These are phyloP conservation scores for Lepus timidus DNA, from an alignment of 2,113 vertebrate genomes.

Conservation along the genomic window DNA sequence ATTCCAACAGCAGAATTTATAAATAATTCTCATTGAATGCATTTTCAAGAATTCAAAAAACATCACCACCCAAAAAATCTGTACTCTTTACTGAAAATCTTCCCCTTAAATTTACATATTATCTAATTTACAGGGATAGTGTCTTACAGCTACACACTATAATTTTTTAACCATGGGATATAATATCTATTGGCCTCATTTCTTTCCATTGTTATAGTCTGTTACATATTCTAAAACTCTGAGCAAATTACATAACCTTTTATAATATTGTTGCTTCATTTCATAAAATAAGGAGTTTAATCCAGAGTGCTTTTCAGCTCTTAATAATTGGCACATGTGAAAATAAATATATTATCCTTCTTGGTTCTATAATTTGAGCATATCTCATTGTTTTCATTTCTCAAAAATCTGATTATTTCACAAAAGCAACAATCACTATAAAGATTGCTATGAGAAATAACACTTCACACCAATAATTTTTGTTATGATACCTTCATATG, in stretches of 20 bases:
- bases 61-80: not conserved
- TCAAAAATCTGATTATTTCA: not conserved
- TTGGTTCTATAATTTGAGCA: not conserved
- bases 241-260: not conserved
- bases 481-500: not conserved
- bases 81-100: not conserved
- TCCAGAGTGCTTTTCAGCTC: not conserved
- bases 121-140: not conserved
- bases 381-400: not conserved
- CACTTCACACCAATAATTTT: not conserved
- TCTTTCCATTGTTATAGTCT: not conserved
- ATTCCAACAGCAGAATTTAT: constrained; percentile 31
- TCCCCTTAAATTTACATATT: not conserved
- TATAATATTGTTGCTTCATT: not conserved
- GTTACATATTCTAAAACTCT: not conserved
- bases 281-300: not conserved
- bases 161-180: not conserved
- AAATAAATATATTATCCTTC: not conserved
- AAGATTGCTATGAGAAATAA: not conserved
- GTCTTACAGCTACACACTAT: not conserved
- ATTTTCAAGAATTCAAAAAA: constrained; percentile 27
- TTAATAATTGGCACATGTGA: not conserved
- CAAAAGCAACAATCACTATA: not conserved
- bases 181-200: not conserved
- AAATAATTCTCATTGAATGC: not conserved